Percentiles rank a stretch among this genome's conserved stretches.
These are phyloP conservation scores for Drosophila teissieri DNA, from an alignment of 1,140 invertebrate genomes.

Conservation along the genomic window DNA sequence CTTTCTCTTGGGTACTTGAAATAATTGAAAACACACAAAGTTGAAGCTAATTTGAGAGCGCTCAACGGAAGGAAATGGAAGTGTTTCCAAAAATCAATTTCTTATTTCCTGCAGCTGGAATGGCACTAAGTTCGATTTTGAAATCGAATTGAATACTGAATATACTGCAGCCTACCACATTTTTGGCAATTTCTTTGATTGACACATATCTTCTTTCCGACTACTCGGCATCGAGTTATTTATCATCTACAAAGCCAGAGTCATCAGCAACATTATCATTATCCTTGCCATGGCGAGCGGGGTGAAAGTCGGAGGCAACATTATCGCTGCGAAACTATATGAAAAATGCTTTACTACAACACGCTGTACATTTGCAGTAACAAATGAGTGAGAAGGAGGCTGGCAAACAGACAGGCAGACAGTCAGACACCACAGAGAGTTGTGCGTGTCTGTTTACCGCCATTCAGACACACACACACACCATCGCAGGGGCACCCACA, in stretches of 20 bases:
- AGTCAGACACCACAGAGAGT: slow-evolving; percentile 30
- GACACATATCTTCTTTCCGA: slow-evolving; percentile 28
- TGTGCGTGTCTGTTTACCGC: slow-evolving; percentile 34
- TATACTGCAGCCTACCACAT: too few species aligned
- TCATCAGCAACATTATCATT: slow-evolving; percentile 32
- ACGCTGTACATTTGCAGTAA: slow-evolving; percentile 63
- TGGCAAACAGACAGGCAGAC: slow-evolving; percentile 65
- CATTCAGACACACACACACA: slow-evolving; percentile 42
- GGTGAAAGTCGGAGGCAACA: not conserved
- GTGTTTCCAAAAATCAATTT: slow-evolving; percentile 46
- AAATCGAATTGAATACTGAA: slow-evolving; percentile 26
- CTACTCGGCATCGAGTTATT: slow-evolving; percentile 27
- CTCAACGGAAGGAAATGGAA: slow-evolving; percentile 31
- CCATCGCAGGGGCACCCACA: not conserved
- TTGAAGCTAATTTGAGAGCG: slow-evolving; percentile 57
- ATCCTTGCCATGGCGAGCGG: slow-evolving; percentile 26
- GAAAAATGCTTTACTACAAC: slow-evolving; percentile 76
- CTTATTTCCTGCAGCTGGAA: slow-evolving; percentile 11
- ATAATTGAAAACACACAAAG: slow-evolving; percentile 64
- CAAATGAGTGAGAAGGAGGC: slow-evolving; percentile 68
- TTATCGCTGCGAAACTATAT: slow-evolving; percentile 57
- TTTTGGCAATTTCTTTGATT: slow-evolving; percentile 40
- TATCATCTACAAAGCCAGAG: slow-evolving; percentile 59
- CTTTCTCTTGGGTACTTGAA: slow-evolving; percentile 29
- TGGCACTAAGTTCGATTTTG: slow-evolving; percentile 1